Base-by-base conservation (phyloP, 2,113 vertebrate genomes). In the Neogobius melanostomus region DNA sequence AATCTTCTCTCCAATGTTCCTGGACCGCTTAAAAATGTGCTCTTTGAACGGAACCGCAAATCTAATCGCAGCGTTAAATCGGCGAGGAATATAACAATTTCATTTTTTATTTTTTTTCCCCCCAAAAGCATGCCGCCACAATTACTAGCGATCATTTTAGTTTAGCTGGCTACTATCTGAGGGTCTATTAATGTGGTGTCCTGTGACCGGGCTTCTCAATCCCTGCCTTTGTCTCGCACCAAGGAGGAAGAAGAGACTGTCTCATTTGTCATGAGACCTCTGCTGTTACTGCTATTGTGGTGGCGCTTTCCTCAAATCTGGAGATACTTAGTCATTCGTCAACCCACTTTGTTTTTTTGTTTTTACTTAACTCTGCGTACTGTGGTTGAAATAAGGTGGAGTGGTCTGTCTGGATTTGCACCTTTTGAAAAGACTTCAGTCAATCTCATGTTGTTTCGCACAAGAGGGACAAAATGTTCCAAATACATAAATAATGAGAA, bases 191-290 rank as follows among this genome's bases (percentile, higher is more conserved):
- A 83, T 81, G 80, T 74, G 79, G 49, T 50, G 73, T 85, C 84
- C 79, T 88, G 76, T 88, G 86, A 89, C 84, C 71, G 60, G 36
- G 69, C 73, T 76, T 74, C 77, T 88, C 84, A 87, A 89, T 84
- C 77, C 77, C 64, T 11, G 70, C 75, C 85, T 88, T 87, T 89
- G 88, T 91, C 79, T 86, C 83, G 76, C 56, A 73, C 77, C 82
- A 79, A 78, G 60, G 46, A 81, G 85, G 81, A 79, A 83, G 74
- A 79, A 71, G 85, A 84, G 28, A 36, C 28, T 75, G 82, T 59
- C 87, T 91, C 83, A 87, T 87, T 86, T 88, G 86, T 89, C 86
- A 87, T 80, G 77, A 88, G 88, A 83, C n/a, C 45, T 84, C 82
- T 21, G 52, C 52, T 87, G 80, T 36, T 36, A 36, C 79, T 73